Percentiles rank a stretch among this genome's conserved stretches.
Conservation (phyloP, 53 echinoderm and acorn worm species). For the Paelopatides confundens region DNA sequence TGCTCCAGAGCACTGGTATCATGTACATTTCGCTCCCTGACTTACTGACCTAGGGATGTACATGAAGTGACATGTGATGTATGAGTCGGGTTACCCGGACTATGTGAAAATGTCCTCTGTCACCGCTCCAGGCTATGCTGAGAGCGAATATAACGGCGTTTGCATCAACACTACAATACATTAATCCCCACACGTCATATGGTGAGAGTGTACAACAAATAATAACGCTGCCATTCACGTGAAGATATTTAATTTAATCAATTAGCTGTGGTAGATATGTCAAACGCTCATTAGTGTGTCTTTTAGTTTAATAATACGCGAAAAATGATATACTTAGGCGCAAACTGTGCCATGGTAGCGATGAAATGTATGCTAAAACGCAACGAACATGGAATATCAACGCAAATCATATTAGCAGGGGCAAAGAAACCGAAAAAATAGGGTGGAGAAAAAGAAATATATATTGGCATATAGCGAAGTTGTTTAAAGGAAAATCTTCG, state of each 20-base stretch:
- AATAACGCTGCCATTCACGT: constrained; percentile 14
- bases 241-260: constrained; percentile 29
- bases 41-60: too few species aligned
- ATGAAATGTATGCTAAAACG: not conserved
- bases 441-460: not conserved
- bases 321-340: constrained; percentile 43
- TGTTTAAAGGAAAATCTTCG: not conserved
- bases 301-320: constrained; percentile 31
- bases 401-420: not conserved
- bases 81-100: too few species aligned
- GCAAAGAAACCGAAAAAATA: not conserved
- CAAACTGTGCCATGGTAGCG: not conserved
- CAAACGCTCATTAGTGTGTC: constrained; percentile 22
- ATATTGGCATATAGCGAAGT: not conserved
- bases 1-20: too few species aligned
- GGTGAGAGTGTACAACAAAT: not conserved
- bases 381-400: not conserved
- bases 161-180: not conserved
- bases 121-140: too few species aligned
- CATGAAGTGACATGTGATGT: too few species aligned
- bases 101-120: too few species aligned
- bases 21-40: too few species aligned
- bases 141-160: too few species aligned
- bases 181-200: not conserved
- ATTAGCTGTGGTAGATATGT: constrained; percentile 15